Evolutionary conservation across 2,113 vertebrate species (phyloP).

Genomic region (Rhegmatorhina hoffmannsi): DNA sequence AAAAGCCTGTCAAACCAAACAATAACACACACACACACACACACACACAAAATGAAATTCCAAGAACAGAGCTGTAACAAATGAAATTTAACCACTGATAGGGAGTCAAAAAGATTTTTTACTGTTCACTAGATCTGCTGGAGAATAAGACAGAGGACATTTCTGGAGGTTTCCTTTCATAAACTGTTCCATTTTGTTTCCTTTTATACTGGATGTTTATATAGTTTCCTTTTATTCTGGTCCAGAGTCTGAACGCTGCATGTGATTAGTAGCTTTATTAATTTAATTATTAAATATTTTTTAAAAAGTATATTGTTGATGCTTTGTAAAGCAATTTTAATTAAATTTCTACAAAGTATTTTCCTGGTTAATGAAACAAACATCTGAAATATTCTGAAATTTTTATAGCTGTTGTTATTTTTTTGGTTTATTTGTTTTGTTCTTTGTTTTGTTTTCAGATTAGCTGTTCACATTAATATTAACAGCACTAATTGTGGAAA

Average conservation of each 20-base stretch:
- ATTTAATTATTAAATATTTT: background rate
- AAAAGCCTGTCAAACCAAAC: background rate
- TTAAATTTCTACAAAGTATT: background rate
- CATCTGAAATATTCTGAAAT: background rate
- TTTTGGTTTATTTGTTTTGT: background rate
- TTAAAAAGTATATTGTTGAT: background rate
- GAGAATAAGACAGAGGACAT: background rate
- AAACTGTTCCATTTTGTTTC: background rate
- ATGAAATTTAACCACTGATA: background rate
- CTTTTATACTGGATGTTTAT: background rate
- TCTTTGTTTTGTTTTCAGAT: background rate
- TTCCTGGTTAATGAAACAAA: background rate
- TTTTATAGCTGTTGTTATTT: background rate
- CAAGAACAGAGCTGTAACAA: background rate
- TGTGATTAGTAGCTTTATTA: background rate
- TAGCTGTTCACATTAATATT: background rate
- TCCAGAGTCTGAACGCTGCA: background rate
- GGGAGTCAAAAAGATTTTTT: background rate
- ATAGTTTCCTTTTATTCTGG: background rate
- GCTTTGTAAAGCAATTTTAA: background rate
- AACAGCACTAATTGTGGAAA: background rate
- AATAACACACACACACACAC: background rate
- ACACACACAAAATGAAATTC: background rate
- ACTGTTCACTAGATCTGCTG: background rate
- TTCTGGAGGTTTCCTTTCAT: background rate